Conservation (phyloP, 2,888 invertebrate genomes). For the Troilus luridus region DNA sequence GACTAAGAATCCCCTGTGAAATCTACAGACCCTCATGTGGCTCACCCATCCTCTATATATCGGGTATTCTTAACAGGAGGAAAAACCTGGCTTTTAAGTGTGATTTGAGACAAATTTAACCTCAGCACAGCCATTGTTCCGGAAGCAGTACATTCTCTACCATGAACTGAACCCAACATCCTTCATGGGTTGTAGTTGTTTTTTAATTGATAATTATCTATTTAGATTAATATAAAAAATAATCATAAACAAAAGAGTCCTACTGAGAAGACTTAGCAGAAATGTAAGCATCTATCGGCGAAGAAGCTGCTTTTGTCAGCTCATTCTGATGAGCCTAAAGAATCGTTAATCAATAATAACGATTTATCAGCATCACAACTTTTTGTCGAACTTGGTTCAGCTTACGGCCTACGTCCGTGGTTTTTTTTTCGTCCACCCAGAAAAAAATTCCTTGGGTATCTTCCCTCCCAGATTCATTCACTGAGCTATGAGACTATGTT, state of each 20-base stretch:
- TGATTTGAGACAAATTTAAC: no score
- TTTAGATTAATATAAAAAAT: no score
- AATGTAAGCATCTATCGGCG: constrained; percentile 4
- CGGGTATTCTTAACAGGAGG: no score
- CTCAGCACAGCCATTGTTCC: no score
- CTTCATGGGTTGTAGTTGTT: no score
- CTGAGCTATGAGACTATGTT: background rate
- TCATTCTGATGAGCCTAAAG: constrained; percentile 15
- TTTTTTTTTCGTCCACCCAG: background rate
- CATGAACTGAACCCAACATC: no score
- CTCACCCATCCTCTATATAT: no score
- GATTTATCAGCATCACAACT: constrained; percentile 29
- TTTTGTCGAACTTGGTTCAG: constrained; percentile 20
- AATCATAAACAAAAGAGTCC: background rate
- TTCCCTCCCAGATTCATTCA: background rate
- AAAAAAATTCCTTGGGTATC: background rate
- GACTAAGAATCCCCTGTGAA: no score
- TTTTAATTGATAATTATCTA: no score
- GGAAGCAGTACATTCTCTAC: no score
- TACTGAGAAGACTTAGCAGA: background rate
- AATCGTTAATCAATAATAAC: constrained; percentile 33
- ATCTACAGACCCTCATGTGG: no score
- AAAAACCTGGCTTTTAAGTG: no score
- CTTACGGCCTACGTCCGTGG: constrained; percentile 13
- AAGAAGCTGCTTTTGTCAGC: constrained; percentile 36